Conservation (phyloP, 2,888 invertebrate species). For the Meloe dianella region DNA sequence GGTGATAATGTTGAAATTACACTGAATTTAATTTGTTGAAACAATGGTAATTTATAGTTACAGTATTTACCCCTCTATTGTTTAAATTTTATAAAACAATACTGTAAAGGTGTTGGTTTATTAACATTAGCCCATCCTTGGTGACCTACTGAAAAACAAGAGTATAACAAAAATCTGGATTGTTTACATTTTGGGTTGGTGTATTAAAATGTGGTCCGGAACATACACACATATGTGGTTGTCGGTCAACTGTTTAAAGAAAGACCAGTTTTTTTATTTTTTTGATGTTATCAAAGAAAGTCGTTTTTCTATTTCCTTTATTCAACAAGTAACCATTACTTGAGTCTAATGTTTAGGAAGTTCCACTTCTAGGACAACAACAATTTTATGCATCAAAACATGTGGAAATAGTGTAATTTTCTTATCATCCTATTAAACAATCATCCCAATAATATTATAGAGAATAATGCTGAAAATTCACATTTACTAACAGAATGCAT, state of each 20-base stretch:
- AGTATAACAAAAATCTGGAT: constrained; percentile 34
- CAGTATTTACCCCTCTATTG: constrained; percentile 19
- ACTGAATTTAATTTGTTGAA: constrained; percentile 15
- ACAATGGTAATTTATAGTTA: constrained; percentile 25
- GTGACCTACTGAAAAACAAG: constrained; percentile 44
- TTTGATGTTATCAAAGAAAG: background rate
- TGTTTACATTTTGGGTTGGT: constrained; percentile 35
- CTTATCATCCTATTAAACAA: background rate
- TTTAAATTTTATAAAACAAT: constrained; percentile 22
- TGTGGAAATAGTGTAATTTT: background rate
- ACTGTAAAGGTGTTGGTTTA: constrained; percentile 25
- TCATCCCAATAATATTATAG: background rate
- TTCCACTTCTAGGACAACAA: background rate
- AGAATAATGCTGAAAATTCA: background rate
- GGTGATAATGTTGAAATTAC: background rate
- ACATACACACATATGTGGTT: constrained; percentile 19
- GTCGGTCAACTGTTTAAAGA: background rate
- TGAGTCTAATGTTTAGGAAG: background rate
- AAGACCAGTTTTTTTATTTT: background rate
- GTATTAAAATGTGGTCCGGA: constrained; percentile 37
- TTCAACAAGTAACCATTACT: background rate
- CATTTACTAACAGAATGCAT: background rate
- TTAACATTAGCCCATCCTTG: constrained; percentile 44
- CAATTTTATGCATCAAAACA: constrained; percentile 1
- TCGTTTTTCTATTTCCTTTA: background rate